A percentile compares a stretch with the other conserved stretches of the same genome.
phyloP scores from a whole-genome alignment of 1,140 invertebrate species.

The Drosophila ironensis region DNA sequence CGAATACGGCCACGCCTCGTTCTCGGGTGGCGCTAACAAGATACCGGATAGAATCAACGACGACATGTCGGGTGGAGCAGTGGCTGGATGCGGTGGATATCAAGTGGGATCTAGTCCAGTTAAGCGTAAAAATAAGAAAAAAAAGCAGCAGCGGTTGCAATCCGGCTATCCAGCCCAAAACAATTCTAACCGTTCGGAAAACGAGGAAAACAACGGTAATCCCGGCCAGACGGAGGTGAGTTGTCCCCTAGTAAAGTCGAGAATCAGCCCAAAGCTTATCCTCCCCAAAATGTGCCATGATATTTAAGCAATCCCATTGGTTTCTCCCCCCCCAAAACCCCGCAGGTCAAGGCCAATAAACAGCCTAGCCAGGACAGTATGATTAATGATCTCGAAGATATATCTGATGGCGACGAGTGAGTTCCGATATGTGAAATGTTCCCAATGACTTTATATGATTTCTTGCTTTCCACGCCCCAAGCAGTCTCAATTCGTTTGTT shows the following conservation, averaged over 20 bases:
- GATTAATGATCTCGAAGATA: constrained; percentile 67
- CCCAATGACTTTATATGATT: no score
- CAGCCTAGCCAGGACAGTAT: not conserved
- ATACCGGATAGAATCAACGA: not conserved
- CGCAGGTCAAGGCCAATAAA: not conserved
- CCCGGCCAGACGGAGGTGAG: constrained; percentile 15
- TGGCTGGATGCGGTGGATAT: not conserved
- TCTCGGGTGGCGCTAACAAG: no score
- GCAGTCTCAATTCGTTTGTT: no score
- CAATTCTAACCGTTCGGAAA: not conserved
- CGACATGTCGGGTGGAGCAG: not conserved
- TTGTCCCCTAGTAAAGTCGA: not conserved
- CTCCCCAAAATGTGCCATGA: not conserved
- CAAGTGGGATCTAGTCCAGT: not conserved
- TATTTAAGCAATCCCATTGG: not conserved
- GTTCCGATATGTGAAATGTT: no score
- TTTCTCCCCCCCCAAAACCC: not conserved
- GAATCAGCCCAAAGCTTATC: not conserved
- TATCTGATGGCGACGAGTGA: constrained; percentile 77
- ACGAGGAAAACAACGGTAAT: not conserved
- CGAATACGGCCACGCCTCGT: constrained; percentile 84
- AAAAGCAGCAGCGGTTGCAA: constrained; percentile 23
- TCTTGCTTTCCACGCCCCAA: no score
- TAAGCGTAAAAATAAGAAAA: constrained; percentile 50
- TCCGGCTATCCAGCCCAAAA: constrained; percentile 26